Evolutionary conservation across 2,888 invertebrate genomes (phyloP), one percentile per base, ranked within the genome.

Genomic region (Tachystola acroxantha): DNA sequence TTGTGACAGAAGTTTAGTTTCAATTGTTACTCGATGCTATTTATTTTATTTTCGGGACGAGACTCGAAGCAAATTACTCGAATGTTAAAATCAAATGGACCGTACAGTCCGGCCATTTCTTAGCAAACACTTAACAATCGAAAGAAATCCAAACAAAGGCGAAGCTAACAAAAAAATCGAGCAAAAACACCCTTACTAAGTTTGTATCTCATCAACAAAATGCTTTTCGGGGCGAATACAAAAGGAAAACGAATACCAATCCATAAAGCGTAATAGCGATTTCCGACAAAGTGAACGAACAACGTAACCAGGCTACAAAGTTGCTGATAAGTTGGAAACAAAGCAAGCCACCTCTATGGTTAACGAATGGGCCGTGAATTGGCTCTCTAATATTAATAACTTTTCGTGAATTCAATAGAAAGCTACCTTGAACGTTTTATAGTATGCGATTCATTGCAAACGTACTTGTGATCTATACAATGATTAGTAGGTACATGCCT

Each of bases 271-370:
- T 69, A 57, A 54, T 57, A 65, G 57, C 64, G 55, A 67, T 64
- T 72, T 54, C 48, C 53, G 51, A 61, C 56, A 57, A 64, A 64
- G 60, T 63, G 68, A 65, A 72, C 64, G n/a, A 24, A n/a, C n/a
- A 68, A 60, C 61, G 60, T 69, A 63, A 59, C 60, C 62, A 51
- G 49, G 53, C 57, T 62, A 69, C 66, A 68, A 73, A 78, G 71
- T 75, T 79, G 57, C 40, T 42, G 43, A 52, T 16, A 24, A 57
- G 48, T 16, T 16, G 16, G 70, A 76, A 75, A 77, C 73, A 74
- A 77, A 74, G 57, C 73, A 76, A 70, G 59, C 63, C 56, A 59
- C 64, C 62, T 62, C 54, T 50, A 53, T 54, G 56, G 57, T 5
- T 61, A 67, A 66, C 67, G 57, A 36, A 40, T 36, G 36, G n/a